Conservation (phyloP, 35 echinoderm and acorn worm genomes). For the Amphiura filiformis region DNA sequence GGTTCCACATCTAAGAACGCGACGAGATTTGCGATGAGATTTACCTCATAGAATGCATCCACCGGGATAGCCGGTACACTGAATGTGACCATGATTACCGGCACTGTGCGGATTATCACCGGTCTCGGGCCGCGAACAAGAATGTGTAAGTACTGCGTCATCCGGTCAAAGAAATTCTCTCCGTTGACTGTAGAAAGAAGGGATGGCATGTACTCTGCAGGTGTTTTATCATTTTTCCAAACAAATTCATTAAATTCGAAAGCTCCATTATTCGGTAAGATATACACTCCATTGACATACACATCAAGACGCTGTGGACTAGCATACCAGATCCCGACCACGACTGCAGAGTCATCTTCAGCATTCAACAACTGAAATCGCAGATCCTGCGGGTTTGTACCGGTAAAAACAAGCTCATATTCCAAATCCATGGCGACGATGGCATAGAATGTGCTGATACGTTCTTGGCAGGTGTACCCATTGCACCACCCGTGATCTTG, state of each 20-base stretch:
- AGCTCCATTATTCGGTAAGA: slow-evolving; percentile 52
- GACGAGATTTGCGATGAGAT: slow-evolving; percentile 32
- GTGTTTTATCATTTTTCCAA: slow-evolving; percentile 3
- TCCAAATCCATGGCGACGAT: slow-evolving; percentile 32
- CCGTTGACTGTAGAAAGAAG: slow-evolving; percentile 17
- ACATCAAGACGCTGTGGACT: slow-evolving; percentile 58
- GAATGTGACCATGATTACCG: slow-evolving; percentile 26
- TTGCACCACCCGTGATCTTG: slow-evolving; percentile 56
- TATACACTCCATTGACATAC: slow-evolving; percentile 42
- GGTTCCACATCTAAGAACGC: slow-evolving; percentile 21
- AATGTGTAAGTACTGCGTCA: background rate
- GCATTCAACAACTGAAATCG: slow-evolving; percentile 45
- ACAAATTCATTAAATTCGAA: slow-evolving; percentile 10
- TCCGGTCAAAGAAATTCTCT: slow-evolving; percentile 37
- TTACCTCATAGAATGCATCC: slow-evolving; percentile 45
- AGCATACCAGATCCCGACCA: slow-evolving; percentile 35
- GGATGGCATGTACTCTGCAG: background rate
- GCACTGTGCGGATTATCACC: slow-evolving; percentile 13
- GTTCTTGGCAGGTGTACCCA: no score
- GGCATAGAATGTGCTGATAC: slow-evolving; percentile 63
- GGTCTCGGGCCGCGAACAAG: slow-evolving; percentile 17
- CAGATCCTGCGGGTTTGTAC: slow-evolving; percentile 41
- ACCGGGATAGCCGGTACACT: slow-evolving; percentile 15
- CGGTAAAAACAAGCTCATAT: slow-evolving; percentile 41
- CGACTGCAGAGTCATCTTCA: background rate